A percentile compares a stretch with the other conserved stretches of the same genome.
phyloP scores from a whole-genome alignment of 2,113 vertebrate genomes.

The Ceratotherium simum region DNA sequence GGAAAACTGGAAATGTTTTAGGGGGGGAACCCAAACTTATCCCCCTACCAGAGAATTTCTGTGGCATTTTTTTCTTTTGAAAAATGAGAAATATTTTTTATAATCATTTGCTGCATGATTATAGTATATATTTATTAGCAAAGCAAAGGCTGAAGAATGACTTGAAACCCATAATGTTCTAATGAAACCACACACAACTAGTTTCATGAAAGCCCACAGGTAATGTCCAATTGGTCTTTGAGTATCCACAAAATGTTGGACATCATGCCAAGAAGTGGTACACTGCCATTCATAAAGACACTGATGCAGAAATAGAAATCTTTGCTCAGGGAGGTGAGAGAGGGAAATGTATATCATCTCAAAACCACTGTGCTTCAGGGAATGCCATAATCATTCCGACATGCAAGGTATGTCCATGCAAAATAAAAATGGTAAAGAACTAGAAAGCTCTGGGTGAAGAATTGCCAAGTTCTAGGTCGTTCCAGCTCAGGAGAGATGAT shows the following conservation, averaged over 20 bases:
- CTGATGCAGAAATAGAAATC: conserved; percentile 6
- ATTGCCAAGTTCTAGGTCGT: background rate
- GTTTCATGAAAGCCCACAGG: background rate
- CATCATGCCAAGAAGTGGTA: background rate
- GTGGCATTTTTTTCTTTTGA: background rate
- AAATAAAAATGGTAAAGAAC: background rate
- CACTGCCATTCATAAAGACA: background rate
- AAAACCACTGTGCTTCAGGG: background rate
- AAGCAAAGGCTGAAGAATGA: background rate
- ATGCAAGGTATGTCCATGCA: background rate
- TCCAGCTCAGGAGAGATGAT: background rate
- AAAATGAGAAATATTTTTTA: background rate
- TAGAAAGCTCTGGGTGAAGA: background rate
- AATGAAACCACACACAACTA: background rate
- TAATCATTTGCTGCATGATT: background rate
- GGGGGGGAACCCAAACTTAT: background rate
- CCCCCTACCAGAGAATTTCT: background rate
- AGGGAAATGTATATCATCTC: background rate
- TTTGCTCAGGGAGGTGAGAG: background rate
- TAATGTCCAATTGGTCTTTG: background rate
- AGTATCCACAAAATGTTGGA: background rate
- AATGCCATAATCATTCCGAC: background rate
- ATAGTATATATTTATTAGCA: background rate
- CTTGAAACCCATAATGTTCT: background rate
- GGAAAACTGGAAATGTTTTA: background rate